These are phyloP conservation scores for Caenorhabditis sp. DNA, from an alignment of 2,888 invertebrate genomes.

Conservation along the genomic window DNA sequence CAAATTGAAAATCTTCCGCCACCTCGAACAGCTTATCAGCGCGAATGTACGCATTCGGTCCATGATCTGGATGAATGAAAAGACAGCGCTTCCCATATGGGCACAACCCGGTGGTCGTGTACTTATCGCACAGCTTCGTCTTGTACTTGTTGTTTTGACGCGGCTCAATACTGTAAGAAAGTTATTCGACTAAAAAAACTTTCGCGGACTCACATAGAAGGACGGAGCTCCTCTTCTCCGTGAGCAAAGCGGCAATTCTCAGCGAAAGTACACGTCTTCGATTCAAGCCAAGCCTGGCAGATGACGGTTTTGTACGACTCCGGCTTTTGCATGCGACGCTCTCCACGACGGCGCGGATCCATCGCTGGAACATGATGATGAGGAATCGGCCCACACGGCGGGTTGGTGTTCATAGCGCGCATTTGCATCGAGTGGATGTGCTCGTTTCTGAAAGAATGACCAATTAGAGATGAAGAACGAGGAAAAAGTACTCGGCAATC, in stretches of 20 bases:
- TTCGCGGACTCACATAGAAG: slow-evolving; percentile 64
- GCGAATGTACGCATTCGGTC: slow-evolving; percentile 73
- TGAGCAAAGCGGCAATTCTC: slow-evolving; percentile 82
- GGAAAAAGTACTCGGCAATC: slow-evolving; percentile 59
- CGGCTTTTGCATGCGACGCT: slow-evolving; percentile 70
- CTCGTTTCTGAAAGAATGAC: slow-evolving; percentile 40
- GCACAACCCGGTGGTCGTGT: slow-evolving; percentile 82
- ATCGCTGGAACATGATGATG: slow-evolving; percentile 1
- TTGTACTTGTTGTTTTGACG: slow-evolving; percentile 80
- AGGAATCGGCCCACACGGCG: background rate
- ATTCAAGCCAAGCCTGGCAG: slow-evolving; percentile 81
- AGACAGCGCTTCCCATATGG: slow-evolving; percentile 81
- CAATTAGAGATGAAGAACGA: background rate
- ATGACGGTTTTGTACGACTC: slow-evolving; percentile 83
- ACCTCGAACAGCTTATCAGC: slow-evolving; percentile 74
- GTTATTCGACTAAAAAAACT: background rate
- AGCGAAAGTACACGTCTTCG: slow-evolving; percentile 77
- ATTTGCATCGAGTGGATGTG: slow-evolving; percentile 55
- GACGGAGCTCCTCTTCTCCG: slow-evolving; percentile 80
- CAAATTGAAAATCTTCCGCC: background rate
- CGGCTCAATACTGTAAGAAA: slow-evolving; percentile 65
- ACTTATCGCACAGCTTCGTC: slow-evolving; percentile 83
- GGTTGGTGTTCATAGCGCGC: slow-evolving; percentile 23
- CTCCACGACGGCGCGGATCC: slow-evolving; percentile 48
- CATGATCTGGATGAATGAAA: slow-evolving; percentile 80